Conservation (phyloP, 2,113 vertebrate genomes). For the Pholis gunnellus region DNA sequence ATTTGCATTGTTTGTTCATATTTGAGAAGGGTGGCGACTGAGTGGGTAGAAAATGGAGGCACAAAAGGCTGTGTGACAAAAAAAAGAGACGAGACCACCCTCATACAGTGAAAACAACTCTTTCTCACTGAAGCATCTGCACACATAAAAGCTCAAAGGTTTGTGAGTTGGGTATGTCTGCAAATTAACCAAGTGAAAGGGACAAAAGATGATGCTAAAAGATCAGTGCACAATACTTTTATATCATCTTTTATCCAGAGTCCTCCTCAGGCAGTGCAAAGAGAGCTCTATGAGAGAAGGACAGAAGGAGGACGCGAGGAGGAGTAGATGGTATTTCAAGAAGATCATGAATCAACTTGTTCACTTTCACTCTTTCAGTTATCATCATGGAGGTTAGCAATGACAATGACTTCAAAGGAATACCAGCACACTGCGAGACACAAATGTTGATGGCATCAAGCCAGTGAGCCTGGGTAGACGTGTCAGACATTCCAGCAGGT, state of each 20-base stretch:
- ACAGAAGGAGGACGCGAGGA: not conserved
- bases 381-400: not conserved
- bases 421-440: not conserved
- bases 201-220: not conserved
- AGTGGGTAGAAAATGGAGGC: not conserved
- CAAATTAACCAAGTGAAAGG: not conserved
- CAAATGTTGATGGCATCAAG: not conserved
- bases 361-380: not conserved
- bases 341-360: not conserved
- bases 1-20: slow-evolving; percentile 32
- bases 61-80: slow-evolving; percentile 8
- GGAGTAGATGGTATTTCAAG: not conserved
- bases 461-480: not conserved
- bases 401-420: not conserved
- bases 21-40: slow-evolving; percentile 36
- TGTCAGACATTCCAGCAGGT: not conserved
- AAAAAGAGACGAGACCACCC: not conserved
- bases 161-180: not conserved
- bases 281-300: not conserved
- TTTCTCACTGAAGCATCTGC: not conserved
- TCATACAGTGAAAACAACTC: slow-evolving; percentile 4
- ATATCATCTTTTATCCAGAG: not conserved
- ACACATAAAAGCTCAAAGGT: slow-evolving; percentile 4
- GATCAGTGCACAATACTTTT: not conserved
- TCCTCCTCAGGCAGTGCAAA: not conserved